Conservation (phyloP, 2,113 vertebrate genomes). For the Tychaedon coryphoeus region DNA sequence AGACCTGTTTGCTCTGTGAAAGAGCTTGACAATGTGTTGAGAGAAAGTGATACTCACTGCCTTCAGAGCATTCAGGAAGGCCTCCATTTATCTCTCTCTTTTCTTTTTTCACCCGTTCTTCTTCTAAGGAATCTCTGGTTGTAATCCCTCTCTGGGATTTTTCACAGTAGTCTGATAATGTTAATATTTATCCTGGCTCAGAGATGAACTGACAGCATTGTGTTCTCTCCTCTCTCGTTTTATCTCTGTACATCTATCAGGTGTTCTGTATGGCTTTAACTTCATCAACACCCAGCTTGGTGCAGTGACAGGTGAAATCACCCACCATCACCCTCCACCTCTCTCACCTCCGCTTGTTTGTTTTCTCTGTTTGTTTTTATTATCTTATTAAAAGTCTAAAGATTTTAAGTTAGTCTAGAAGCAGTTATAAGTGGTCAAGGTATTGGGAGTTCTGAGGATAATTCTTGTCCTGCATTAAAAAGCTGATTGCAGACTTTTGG, state of each 20-base stretch:
- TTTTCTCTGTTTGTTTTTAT: background rate
- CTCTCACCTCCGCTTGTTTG: background rate
- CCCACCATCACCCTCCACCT: background rate
- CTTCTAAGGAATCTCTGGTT: conserved; percentile 77
- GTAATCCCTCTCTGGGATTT: conserved; percentile 78
- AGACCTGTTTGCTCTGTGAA: conserved; percentile 80
- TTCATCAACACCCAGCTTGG: background rate
- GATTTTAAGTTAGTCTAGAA: background rate
- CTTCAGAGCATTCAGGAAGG: conserved; percentile 73
- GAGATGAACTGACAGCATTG: conserved; percentile 51
- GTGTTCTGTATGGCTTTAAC: background rate
- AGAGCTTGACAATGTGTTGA: conserved; percentile 80
- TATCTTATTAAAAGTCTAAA: background rate
- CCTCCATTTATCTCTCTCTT: conserved; percentile 65
- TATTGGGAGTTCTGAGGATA: background rate
- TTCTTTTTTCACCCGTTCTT: background rate
- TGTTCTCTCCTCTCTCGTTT: background rate
- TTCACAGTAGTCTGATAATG: conserved; percentile 83
- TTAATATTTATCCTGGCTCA: conserved; percentile 83
- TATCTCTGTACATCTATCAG: conserved; percentile 47
- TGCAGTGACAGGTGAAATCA: background rate
- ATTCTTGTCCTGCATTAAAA: background rate
- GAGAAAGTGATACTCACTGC: conserved; percentile 76
- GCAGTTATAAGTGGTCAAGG: background rate
- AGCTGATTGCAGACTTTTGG: background rate